A percentile compares a stretch with the other conserved stretches of the same genome.
Conservation (phyloP, 2,888 invertebrate genomes). For the Ceramica pisi region DNA sequence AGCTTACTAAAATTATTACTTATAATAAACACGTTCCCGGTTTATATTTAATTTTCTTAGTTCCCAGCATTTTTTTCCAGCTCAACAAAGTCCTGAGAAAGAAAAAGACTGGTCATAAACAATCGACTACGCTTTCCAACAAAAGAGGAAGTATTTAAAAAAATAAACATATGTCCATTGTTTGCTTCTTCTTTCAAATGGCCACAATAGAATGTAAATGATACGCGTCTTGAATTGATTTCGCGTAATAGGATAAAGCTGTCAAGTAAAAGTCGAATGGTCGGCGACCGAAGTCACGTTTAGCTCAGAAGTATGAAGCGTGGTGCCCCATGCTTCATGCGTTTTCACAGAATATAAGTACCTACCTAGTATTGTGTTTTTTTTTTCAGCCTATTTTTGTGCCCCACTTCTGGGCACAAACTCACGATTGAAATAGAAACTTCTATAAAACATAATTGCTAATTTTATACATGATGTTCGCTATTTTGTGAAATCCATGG, state of each 20-base stretch:
- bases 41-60: constrained; percentile 7
- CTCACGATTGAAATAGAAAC: too few relatives aligned
- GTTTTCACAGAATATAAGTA: neutral
- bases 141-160: constrained; percentile 49
- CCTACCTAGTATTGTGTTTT: neutral
- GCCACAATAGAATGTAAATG: constrained; percentile 48
- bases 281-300: constrained; percentile 37
- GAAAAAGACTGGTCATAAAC: constrained; percentile 37
- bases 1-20: neutral
- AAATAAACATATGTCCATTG: constrained; percentile 31
- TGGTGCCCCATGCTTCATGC: constrained; percentile 1
- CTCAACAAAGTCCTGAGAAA: constrained; percentile 39
- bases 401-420: too few relatives aligned
- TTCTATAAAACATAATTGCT: too few relatives aligned
- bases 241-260: constrained; percentile 67
- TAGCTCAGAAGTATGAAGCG: constrained; percentile 11
- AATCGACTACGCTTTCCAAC: constrained; percentile 28
- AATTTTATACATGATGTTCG: too few relatives aligned
- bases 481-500: too few relatives aligned
- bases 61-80: constrained; percentile 1
- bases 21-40: neutral
- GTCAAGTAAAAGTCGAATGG: constrained; percentile 67
- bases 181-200: constrained; percentile 50
- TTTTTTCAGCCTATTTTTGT: too few relatives aligned
- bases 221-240: constrained; percentile 64